Evolutionary conservation across 2,113 vertebrate genomes (phyloP), one percentile per base, ranked within the genome.

Genomic region (Atlantisia rogersi): DNA sequence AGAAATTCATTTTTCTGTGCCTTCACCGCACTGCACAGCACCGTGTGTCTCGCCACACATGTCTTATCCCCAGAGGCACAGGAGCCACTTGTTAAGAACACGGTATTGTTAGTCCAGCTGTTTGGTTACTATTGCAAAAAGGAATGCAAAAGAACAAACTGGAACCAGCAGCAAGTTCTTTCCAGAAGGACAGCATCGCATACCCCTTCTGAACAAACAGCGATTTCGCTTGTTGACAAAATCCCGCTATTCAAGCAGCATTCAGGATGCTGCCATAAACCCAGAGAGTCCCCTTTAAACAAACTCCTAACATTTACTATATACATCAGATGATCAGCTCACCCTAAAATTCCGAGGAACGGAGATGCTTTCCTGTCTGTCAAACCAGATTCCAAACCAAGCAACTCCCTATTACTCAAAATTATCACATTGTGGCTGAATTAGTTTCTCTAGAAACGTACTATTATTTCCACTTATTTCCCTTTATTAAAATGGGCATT

Each of bases 121-220:
- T 7, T 90, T 78, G n/a, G 29, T 11, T 83, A 52, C 68, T 91
- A 63, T 20, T 59, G 65, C 69, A 87, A 80, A 46, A 65, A 91
- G 60, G 48, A 94, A 94, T 39, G 82, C 79, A 84, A 37, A 82
- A 80, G 86, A 80, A 88, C 53, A 75, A 91, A 76, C 76, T 88
- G 86, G 90, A 88, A 79, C 42, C 79, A 93, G 82, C 60, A 80
- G 37, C 6, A 74, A 75, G 40, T 9, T 77, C 39, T n/a, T 53
- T 84, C 31, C 68, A 88, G 35, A 55, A 52, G 46, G 48, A 68
- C 5, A 67, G 64, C 68, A 64, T 4, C 74, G 46, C n/a, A 58
- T 12, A 44, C 10, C 78, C 48, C 40, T 90, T 35, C 48, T 68
- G 65, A 86, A 93, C 56, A 68, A 80, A 79, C 0, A 59, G 15